Percentiles rank a stretch among this genome's conserved stretches.
Conservation (phyloP, 2,797 vertebrate species). For the Pangasius sanitwongsei region DNA sequence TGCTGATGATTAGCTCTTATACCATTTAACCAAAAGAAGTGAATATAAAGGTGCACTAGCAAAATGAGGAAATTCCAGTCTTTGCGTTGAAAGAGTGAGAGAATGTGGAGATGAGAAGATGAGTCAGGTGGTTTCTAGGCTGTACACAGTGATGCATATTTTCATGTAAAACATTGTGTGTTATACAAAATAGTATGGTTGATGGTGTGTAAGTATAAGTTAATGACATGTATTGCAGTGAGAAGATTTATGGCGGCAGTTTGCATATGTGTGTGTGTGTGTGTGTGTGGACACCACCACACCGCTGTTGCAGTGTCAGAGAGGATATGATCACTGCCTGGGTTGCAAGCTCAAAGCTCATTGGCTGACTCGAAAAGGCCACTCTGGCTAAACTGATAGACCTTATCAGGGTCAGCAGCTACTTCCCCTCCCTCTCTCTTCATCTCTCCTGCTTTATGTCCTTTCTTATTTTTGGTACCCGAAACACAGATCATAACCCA, state of each 20-base stretch:
- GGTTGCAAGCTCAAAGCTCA: slow-evolving; percentile 42
- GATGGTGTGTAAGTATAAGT: not conserved
- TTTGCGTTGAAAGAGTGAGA: not conserved
- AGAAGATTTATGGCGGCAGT: not conserved
- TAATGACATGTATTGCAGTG: not conserved
- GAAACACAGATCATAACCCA: not conserved
- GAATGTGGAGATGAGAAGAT: not conserved
- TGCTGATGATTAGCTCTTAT: not conserved
- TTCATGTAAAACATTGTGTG: not conserved
- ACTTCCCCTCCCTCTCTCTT: slow-evolving; percentile 70
- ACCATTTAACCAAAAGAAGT: not conserved
- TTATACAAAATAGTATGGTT: not conserved
- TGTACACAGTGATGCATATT: not conserved
- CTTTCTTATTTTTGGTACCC: not conserved
- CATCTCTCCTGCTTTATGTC: slow-evolving; percentile 30
- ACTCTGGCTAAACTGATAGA: slow-evolving; percentile 71
- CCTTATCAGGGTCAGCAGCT: slow-evolving; percentile 77
- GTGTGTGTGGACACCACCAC: not conserved
- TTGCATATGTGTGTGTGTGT: slow-evolving; percentile 15
- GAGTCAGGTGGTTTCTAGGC: not conserved
- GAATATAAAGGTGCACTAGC: not conserved
- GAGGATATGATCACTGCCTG: slow-evolving; percentile 62
- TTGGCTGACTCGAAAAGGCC: slow-evolving; percentile 49
- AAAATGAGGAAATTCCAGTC: not conserved
- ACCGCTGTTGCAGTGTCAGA: slow-evolving; percentile 6